Base-by-base conservation (phyloP, 2,113 vertebrate genomes). In the Microcebus murinus region DNA sequence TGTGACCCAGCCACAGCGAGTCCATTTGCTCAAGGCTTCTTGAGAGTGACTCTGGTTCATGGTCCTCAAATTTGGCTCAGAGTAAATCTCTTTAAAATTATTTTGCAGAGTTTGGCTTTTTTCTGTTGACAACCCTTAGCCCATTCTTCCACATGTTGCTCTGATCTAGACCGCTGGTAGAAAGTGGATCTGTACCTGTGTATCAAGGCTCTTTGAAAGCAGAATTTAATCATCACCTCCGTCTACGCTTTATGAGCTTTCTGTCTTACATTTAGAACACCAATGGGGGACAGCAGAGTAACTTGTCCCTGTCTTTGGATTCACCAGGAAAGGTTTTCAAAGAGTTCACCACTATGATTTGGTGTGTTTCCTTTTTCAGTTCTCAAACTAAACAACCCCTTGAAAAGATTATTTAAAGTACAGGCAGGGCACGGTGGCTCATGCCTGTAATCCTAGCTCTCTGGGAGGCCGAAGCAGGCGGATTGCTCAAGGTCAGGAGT, bases 401-500 rank as follows among this genome's bases (percentile, higher is more conserved):
- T 39, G 27, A 68, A 52, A 81, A 87, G 18, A 34, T 59, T 67
- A 83, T 83, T 87, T 87, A 57, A 67, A 91, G 52, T 77, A 45
- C 8, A 42, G 8, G 45, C 8, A 1, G 45, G 8, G 45, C 1
- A 8, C 9, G 45, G 45, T 45, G 45, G 45, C 45, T 45, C 45
- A 45, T 8, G 45, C 45, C 45, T 45, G 8, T 45, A 45, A 45
- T 45, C 45, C 45, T 45, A 45, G 45, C 45, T 1, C 45, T 45
- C 45, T 45, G 45, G 45, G 45, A 45, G 45, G 45, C 8, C 5
- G 42, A 42, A 4, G 42, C 42, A 5, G 42, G 42, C 4, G 4
- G 42, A 42, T 42, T 1, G 4, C 1, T 42, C 1, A 1, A 42
- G 42, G 1, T 42, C 42, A 42, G 42, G 42, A 5, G 42, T 42